A percentile compares a stretch with the other conserved stretches of the same genome.
phyloP scores from a whole-genome alignment of 2,888 invertebrate genomes.

The Sepioteuthis lessoniana region DNA sequence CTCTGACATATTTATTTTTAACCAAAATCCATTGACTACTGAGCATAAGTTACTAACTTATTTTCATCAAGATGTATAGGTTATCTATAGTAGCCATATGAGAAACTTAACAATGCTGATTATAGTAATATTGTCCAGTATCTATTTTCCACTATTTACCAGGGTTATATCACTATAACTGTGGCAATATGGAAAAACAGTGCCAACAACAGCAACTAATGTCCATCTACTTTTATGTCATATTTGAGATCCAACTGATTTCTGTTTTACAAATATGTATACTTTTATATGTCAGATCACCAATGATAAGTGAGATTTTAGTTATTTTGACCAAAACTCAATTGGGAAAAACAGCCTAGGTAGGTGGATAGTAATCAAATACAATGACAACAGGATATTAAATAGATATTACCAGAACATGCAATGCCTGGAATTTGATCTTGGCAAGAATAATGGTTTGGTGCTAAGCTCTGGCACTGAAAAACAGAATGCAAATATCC shows the following conservation, averaged over 20 bases:
- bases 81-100: background rate
- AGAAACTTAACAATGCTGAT: background rate
- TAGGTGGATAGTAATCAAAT: background rate
- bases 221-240: background rate
- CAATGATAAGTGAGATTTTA: background rate
- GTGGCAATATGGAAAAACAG: background rate
- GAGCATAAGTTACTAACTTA: background rate
- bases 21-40: background rate
- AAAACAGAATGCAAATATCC: background rate
- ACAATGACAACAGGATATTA: background rate
- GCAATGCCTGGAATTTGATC: background rate
- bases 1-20: background rate
- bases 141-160: background rate
- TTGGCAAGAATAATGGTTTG: constrained; percentile 6
- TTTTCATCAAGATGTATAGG: background rate
- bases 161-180: background rate
- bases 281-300: background rate
- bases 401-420: constrained; percentile 20
- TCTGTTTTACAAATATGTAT: background rate
- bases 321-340: background rate
- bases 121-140: background rate
- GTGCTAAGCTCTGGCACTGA: background rate
- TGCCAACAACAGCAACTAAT: background rate
- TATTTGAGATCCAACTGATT: background rate
- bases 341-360: background rate